phyloP scores from a whole-genome alignment of 2,888 invertebrate genomes.

The Euproctis similis region DNA sequence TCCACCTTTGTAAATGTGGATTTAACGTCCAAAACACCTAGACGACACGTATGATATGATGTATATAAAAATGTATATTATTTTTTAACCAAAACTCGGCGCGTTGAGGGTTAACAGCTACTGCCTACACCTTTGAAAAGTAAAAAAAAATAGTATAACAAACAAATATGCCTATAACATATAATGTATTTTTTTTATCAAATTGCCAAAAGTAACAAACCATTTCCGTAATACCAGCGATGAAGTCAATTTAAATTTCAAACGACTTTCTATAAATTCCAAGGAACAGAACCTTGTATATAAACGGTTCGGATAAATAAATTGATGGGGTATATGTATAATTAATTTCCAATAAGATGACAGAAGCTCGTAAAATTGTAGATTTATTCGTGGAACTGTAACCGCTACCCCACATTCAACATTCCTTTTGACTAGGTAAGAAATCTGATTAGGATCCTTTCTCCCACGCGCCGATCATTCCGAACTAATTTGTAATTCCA shows the following conservation, averaged over 20 bases:
- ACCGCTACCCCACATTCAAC: slow-evolving; percentile 1
- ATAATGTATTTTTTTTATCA: too few relatives aligned
- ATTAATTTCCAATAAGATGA: slow-evolving; percentile 8
- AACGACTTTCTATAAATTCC: slow-evolving; percentile 9
- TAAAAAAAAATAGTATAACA: too few relatives aligned
- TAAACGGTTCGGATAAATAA: neutral
- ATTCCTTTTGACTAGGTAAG: slow-evolving; percentile 1
- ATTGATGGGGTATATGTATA: slow-evolving; percentile 8
- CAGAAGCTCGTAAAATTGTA: slow-evolving; percentile 7
- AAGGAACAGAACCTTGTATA: slow-evolving; percentile 5
- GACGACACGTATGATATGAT: too few relatives aligned
- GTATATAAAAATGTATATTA: too few relatives aligned
- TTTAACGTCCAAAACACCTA: too few relatives aligned
- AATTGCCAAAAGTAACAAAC: too few relatives aligned
- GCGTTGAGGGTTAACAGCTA: too few relatives aligned
- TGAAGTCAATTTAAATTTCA: too few relatives aligned
- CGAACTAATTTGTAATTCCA: slow-evolving; percentile 2
- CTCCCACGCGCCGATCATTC: slow-evolving; percentile 4
- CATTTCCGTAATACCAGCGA: too few relatives aligned
- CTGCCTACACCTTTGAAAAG: too few relatives aligned
- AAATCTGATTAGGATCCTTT: slow-evolving; percentile 4
- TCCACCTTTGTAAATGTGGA: too few relatives aligned
- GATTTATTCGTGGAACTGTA: slow-evolving; percentile 10
- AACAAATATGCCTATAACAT: too few relatives aligned
- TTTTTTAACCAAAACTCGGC: slow-evolving; percentile 4